A percentile compares a stretch with the other conserved stretches of the same genome.
These are phyloP conservation scores for Chymomyza fuscimana DNA, from an alignment of 2,888 invertebrate species.

Conservation along the genomic window DNA sequence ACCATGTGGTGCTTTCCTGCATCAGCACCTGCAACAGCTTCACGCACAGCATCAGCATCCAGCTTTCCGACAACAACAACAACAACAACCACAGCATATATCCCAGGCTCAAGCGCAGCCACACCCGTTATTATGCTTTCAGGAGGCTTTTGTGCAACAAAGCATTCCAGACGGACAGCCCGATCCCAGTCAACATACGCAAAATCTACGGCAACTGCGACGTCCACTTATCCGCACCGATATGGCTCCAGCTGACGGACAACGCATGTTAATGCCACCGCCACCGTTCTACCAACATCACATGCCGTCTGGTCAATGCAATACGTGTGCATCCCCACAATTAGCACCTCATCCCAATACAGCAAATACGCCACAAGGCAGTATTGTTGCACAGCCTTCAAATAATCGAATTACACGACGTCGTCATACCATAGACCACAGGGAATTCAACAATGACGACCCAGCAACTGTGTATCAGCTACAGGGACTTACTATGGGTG, in stretches of 20 bases:
- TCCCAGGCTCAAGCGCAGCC: constrained; percentile 28
- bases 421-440: constrained; percentile 33
- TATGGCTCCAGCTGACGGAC: neutral
- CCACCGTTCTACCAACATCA: neutral
- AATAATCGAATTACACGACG: constrained; percentile 17
- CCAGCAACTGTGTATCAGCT: neutral
- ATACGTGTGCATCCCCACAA: neutral
- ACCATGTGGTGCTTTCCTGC: neutral
- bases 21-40: constrained; percentile 1
- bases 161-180: neutral
- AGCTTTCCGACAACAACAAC: neutral
- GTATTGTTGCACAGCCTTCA: neutral
- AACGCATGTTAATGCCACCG: constrained; percentile 5
- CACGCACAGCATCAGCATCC: neutral
- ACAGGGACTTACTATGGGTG: too few relatives aligned
- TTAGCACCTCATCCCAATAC: neutral
- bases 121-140: constrained; percentile 42
- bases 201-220: neutral
- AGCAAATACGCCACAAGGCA: neutral
- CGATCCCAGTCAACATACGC: too few relatives aligned
- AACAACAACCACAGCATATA: too few relatives aligned
- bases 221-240: neutral
- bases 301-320: neutral
- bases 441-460: constrained; percentile 2
- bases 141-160: constrained; percentile 25